Evolutionary conservation across 2,797 vertebrate species (phyloP).

Genomic region (Sebastes hopkinsi): DNA sequence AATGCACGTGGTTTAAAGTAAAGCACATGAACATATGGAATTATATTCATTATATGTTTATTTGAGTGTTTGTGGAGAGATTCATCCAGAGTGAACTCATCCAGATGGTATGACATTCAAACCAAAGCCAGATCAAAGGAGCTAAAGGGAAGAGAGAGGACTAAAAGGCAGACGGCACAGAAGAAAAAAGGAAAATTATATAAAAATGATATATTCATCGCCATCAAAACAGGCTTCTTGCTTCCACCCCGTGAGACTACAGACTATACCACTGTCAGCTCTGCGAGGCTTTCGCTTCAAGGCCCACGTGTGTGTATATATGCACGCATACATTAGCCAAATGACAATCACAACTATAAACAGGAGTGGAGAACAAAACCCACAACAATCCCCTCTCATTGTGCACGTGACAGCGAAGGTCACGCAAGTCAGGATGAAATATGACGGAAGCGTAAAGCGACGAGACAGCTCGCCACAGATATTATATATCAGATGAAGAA

Average conservation of each 20-base stretch:
- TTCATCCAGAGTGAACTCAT: slow-evolving; percentile 82
- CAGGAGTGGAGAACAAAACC: slow-evolving; percentile 53
- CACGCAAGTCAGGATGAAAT: slow-evolving; percentile 66
- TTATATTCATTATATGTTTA: slow-evolving; percentile 16
- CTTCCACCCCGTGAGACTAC: slow-evolving; percentile 80
- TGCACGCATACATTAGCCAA: slow-evolving; percentile 73
- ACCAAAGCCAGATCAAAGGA: slow-evolving; percentile 89
- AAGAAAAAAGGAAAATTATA: slow-evolving; percentile 59
- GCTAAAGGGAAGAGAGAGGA: slow-evolving; percentile 62
- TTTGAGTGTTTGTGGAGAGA: slow-evolving; percentile 63
- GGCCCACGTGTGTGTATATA: slow-evolving; percentile 57
- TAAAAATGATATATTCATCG: slow-evolving; percentile 88
- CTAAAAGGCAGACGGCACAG: slow-evolving; percentile 70
- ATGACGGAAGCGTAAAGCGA: slow-evolving; percentile 45
- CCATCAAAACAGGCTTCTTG: slow-evolving; percentile 85
- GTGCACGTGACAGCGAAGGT: slow-evolving; percentile 67
- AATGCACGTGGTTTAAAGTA: slow-evolving; percentile 29
- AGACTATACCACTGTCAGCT: slow-evolving; percentile 71
- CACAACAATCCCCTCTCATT: slow-evolving; percentile 37
- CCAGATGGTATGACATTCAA: slow-evolving; percentile 87
- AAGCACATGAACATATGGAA: slow-evolving; percentile 65
- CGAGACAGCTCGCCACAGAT: slow-evolving; percentile 63
- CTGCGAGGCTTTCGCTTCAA: slow-evolving; percentile 50
- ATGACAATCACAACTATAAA: slow-evolving; percentile 71
- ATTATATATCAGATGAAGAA: slow-evolving; percentile 65